These are phyloP conservation scores for Sebastes steindachneri DNA, from an alignment of 2,797 vertebrate genomes.

Conservation along the genomic window DNA sequence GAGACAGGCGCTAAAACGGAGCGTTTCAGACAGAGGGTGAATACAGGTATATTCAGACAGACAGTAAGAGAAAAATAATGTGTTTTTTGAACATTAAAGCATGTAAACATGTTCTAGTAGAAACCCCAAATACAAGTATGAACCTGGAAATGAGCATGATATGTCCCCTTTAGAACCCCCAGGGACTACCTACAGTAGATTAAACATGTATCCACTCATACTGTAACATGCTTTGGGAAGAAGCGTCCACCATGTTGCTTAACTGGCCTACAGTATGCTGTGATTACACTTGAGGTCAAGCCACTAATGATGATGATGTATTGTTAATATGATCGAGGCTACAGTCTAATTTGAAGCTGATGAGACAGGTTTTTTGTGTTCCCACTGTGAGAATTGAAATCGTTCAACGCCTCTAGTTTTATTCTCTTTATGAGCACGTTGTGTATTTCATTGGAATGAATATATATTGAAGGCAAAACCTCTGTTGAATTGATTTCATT, in stretches of 20 bases:
- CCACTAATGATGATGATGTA: constrained; percentile 17
- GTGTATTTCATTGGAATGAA: neutral
- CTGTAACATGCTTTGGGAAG: neutral
- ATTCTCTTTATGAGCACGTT: neutral
- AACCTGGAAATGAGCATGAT: neutral
- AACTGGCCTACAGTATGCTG: neutral
- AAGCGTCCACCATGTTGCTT: neutral
- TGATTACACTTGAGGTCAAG: constrained; percentile 10
- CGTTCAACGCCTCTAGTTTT: neutral
- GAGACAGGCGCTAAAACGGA: no score
- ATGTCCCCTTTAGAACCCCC: neutral
- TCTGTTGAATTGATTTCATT: constrained; percentile 12
- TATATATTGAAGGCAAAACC: neutral
- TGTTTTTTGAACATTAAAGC: neutral
- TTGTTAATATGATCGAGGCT: neutral
- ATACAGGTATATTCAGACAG: neutral
- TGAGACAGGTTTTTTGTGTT: constrained; percentile 1
- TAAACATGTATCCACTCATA: neutral
- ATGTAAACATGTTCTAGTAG: neutral
- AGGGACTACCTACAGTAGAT: neutral
- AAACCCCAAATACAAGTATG: neutral
- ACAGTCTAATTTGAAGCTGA: constrained; percentile 14
- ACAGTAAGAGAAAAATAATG: neutral
- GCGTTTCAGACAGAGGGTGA: no score
- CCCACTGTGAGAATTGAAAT: neutral